These are phyloP conservation scores for Lucinisca nassula DNA, from an alignment of 2,888 invertebrate genomes.

Conservation along the genomic window DNA sequence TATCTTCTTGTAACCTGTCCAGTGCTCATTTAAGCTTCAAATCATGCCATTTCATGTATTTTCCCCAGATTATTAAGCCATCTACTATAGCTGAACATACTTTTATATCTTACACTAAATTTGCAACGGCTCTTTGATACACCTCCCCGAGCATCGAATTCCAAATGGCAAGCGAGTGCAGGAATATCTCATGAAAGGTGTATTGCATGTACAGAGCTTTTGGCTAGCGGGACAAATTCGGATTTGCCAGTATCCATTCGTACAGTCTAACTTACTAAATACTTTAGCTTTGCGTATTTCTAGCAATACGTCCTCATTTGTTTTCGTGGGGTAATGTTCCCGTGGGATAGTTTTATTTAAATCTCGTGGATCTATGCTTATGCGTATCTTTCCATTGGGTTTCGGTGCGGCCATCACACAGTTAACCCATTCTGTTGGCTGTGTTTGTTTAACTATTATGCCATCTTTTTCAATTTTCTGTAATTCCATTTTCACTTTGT, in stretches of 20 bases:
- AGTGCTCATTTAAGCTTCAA: conserved; percentile 48
- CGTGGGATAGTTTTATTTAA: conserved; percentile 26
- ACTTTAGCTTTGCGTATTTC: not conserved
- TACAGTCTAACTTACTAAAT: conserved; percentile 28
- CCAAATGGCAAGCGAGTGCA: conserved; percentile 28
- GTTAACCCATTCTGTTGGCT: too few species aligned
- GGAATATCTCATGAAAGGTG: conserved; percentile 21
- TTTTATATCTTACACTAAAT: conserved; percentile 8
- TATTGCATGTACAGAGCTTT: conserved; percentile 39
- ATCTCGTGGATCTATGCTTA: conserved; percentile 56
- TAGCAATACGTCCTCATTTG: conserved; percentile 28
- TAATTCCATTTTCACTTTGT: not conserved
- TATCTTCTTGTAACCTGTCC: conserved; percentile 35
- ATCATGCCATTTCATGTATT: conserved; percentile 59
- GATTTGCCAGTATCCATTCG: conserved; percentile 13
- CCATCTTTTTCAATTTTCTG: not conserved
- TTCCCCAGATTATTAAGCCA: conserved; percentile 24
- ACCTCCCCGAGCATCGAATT: conserved; percentile 19
- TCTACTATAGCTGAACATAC: conserved; percentile 12
- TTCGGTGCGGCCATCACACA: too few species aligned
- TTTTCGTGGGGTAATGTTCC: conserved; percentile 28
- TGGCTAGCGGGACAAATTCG: conserved; percentile 11
- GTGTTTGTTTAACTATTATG: not conserved
- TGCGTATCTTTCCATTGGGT: conserved; percentile 47
- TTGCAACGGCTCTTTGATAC: not conserved